These are phyloP conservation scores for Glareola pratincola DNA, from an alignment of 2,113 vertebrate species.

Conservation along the genomic window DNA sequence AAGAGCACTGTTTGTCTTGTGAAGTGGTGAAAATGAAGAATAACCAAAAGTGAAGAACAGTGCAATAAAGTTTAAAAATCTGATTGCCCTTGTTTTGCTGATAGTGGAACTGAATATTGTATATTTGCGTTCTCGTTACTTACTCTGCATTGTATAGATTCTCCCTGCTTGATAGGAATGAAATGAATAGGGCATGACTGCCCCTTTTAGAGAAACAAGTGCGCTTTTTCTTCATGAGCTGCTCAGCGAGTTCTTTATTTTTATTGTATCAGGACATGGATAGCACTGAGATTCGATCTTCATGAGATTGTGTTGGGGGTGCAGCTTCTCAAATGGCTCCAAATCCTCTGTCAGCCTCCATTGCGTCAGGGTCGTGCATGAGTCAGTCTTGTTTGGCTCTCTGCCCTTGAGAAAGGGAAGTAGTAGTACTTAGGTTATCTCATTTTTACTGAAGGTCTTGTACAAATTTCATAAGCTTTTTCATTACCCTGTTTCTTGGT, in stretches of 20 bases:
- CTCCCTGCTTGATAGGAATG: background rate
- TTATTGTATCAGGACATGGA: background rate
- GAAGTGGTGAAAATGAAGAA: background rate
- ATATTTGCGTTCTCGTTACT: background rate
- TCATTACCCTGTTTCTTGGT: background rate
- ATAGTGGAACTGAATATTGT: background rate
- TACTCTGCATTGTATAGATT: background rate
- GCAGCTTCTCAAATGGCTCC: background rate
- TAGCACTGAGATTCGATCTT: background rate
- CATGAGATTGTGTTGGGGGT: background rate
- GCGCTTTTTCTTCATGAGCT: rapidly evolving
- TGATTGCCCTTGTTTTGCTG: background rate
- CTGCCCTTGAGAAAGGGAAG: background rate
- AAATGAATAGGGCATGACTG: background rate
- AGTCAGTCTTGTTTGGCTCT: background rate
- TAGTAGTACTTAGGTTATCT: background rate
- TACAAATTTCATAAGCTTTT: background rate
- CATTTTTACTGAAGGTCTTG: background rate
- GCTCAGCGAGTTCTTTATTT: background rate
- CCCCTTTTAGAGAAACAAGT: background rate
- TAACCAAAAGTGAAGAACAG: background rate
- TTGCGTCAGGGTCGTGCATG: background rate
- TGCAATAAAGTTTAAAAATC: background rate
- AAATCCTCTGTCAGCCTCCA: background rate
- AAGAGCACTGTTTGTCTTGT: background rate